Base-by-base conservation (phyloP, 2,888 invertebrate genomes). In the Machimus atricapillus region DNA sequence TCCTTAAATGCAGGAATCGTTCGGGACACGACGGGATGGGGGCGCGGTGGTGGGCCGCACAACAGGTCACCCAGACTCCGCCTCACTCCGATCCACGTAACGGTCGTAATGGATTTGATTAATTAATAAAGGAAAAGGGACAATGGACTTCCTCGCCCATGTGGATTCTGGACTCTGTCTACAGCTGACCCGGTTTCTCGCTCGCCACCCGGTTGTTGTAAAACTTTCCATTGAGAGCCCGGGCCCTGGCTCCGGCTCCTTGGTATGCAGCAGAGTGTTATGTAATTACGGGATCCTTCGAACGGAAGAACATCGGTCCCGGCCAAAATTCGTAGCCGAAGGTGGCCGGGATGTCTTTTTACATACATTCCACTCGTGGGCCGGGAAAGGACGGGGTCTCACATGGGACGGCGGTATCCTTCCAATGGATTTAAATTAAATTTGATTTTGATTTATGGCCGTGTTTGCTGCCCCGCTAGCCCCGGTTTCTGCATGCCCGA, bases 371-470 rank as follows among this genome's bases (percentile, higher is more conserved):
- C 79, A 79, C 19, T 27, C 12, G 12, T 66, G 66, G 23, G 16
- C 79, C 52, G 31, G 52, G 52, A 40, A 79, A 79, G 58, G 58
- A 58, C 58, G 46, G 1, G 31, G 4, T 31, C 56, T 79, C 79
- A 31, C 79, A 79, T 79, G 79, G 79, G 79, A 79, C 19, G 43
- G 16, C 14, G 74, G 52, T 85, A 86, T 78, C 86, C 78, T 37
- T 40, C 76, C 52, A 78, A 78, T 86, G 78, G 78, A 86, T 78
- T 86, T 86, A 86, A 86, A 86, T 86, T 86, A 86, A 86, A 86
- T 86, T 86, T 86, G 86, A 78, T 86, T 86, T 86, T 86, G 86
- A 86, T 86, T 86, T 86, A 86, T 86, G 66, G 78, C 58, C 82
- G n/a, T 82, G 66, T 82, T 82, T 82, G 56, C 37, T 82, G 82